Conservation (phyloP, 2,888 invertebrate species). For the Cremastobaeus sp. region DNA sequence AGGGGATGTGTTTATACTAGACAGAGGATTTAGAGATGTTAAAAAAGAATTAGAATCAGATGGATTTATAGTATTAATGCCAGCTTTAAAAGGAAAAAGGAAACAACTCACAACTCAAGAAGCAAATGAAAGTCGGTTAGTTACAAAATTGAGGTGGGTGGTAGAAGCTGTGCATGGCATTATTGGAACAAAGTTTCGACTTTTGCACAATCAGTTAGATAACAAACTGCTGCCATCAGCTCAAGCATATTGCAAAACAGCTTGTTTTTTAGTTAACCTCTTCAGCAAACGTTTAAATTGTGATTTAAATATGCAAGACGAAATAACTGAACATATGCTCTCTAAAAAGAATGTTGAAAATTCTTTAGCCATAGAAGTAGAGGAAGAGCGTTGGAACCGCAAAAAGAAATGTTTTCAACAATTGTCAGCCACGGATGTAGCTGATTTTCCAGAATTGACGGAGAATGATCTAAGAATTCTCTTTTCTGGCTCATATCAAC, state of each 20-base stretch:
- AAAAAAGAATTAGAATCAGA: constrained; percentile 28
- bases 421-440: constrained; percentile 13
- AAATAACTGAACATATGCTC: constrained; percentile 45
- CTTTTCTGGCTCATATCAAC: constrained; percentile 61
- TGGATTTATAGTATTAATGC: constrained; percentile 63
- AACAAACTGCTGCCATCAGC: constrained; percentile 48
- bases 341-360: constrained; percentile 46
- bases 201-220: constrained; percentile 41
- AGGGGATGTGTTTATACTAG: constrained; percentile 61
- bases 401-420: constrained; percentile 29
- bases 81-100: constrained; percentile 63
- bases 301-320: constrained; percentile 34
- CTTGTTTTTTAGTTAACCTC: constrained; percentile 44
- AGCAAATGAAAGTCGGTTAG: constrained; percentile 60
- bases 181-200: constrained; percentile 36
- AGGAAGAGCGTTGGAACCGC: constrained; percentile 41
- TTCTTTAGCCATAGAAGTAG: constrained; percentile 51
- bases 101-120: constrained; percentile 60
- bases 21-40: constrained; percentile 57
- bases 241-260: constrained; percentile 14
- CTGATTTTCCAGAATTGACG: constrained; percentile 43
- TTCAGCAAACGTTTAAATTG: constrained; percentile 39
- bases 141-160: constrained; percentile 61
- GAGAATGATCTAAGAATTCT: constrained; percentile 55
- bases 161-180: constrained; percentile 59